These are phyloP conservation scores for Anodontia alba DNA, from an alignment of 2,888 invertebrate species.

Conservation along the genomic window DNA sequence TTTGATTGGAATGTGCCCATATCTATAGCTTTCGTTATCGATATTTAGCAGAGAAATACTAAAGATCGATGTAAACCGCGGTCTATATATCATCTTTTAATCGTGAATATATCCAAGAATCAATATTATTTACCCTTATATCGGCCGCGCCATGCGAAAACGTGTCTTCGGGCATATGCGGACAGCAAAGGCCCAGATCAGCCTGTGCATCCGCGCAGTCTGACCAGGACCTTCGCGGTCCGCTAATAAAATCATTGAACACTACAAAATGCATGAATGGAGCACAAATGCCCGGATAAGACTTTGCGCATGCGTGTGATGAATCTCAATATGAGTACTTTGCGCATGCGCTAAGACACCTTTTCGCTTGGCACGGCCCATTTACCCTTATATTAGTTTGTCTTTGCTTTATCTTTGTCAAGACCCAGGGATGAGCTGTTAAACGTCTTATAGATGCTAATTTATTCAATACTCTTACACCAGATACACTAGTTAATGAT, in stretches of 20 bases:
- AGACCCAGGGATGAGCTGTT: not conserved
- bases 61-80: not conserved
- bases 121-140: not conserved
- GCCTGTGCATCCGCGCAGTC: too few relatives aligned
- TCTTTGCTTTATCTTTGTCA: not conserved
- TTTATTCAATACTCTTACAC: not conserved
- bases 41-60: not conserved
- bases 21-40: not conserved
- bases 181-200: too few relatives aligned
- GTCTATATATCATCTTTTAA: conserved; percentile 11
- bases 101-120: not conserved
- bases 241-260: too few relatives aligned
- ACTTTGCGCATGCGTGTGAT: too few relatives aligned
- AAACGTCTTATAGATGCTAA: not conserved
- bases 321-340: too few relatives aligned
- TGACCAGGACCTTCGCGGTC: too few relatives aligned
- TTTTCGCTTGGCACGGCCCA: too few relatives aligned
- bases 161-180: too few relatives aligned
- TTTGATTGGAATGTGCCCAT: not conserved
- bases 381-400: not conserved
- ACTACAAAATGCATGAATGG: too few relatives aligned
- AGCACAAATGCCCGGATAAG: too few relatives aligned
- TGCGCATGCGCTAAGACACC: too few relatives aligned
- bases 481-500: not conserved
- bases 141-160: too few relatives aligned